Base-by-base conservation (phyloP, 1,140 invertebrate species). In the Neodiprion fabricii region DNA sequence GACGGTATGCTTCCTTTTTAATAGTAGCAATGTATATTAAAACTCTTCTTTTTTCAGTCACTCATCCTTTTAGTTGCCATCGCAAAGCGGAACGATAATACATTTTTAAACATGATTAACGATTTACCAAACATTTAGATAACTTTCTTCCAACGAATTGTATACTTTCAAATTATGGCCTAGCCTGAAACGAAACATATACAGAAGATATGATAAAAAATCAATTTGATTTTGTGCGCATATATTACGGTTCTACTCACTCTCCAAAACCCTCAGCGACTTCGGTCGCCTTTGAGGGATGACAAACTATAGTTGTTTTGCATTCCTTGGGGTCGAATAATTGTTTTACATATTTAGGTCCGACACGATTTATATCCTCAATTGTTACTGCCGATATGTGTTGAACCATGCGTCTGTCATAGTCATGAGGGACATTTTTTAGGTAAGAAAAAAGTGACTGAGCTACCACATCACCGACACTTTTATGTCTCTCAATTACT, bases 401-500 rank as follows among this genome's bases (percentile, higher is more conserved):
- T 72, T 90, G 82, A 11, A 96, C 89, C 81, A 96, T 85, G 76
- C 87, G 94, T 91, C 90, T 93, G 84, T 94, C 95, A 80, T 94
- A 95, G 75, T 91, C 88, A 23, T 91, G 90, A 4, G 91, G 89
- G 1, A 94, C 91, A 28, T 91, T 90, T 77, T 92, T 91, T 75
- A 95, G 92, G 82, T 95, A 95, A 50, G 91, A 91, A 7, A 93
- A 82, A 10, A 97, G 84, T 0, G 95, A 95, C 74, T 94, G 91
- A 14, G 85, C 80, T 1, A 95, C 92, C 1, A 94, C 90, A 80
- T 93, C 91, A 0, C 93, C 91, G 1, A 96, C 91, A 72, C 92
- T 94, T 78, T 95, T 94, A 85, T 97, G 94, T 76, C 91, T 87
- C 75, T 94, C 92, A 74, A 97, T 95, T 9, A 96, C 91, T 83